Percentiles rank a stretch among this genome's conserved stretches.
phyloP scores from a whole-genome alignment of 2,888 invertebrate genomes.

The Drosophila antonietae region DNA sequence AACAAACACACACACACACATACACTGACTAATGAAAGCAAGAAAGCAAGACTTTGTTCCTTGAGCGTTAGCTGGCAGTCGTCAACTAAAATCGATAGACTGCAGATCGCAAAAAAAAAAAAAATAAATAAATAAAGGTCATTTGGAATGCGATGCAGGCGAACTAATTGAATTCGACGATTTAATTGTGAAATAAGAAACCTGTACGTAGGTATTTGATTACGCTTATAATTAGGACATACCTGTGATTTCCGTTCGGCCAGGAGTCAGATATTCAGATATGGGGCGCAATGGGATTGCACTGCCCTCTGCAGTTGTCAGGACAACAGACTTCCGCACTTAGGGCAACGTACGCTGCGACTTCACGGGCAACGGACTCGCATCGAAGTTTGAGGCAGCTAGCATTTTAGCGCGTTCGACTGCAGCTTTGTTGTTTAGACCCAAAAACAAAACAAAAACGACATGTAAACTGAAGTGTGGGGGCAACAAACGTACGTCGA shows the following conservation, averaged over 20 bases:
- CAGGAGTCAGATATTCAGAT: neutral
- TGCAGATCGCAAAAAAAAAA: conserved; percentile 13
- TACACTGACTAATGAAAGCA: neutral
- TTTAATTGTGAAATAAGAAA: conserved; percentile 19
- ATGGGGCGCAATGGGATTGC: neutral
- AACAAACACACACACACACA: neutral
- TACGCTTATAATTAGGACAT: conserved; percentile 34
- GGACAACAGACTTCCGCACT: conserved; percentile 44
- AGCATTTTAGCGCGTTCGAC: conserved; percentile 43
- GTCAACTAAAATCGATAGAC: conserved; percentile 63
- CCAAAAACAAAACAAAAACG: conserved; percentile 46
- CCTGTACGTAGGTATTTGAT: neutral
- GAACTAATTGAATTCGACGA: too few relatives aligned
- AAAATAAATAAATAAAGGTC: neutral
- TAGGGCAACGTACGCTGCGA: conserved; percentile 54
- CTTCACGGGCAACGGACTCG: conserved; percentile 19
- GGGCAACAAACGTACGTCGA: neutral
- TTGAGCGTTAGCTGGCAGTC: conserved; percentile 46
- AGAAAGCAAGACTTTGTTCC: conserved; percentile 23
- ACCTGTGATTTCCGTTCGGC: conserved; percentile 41
- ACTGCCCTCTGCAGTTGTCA: conserved; percentile 41
- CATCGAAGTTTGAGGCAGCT: conserved; percentile 10
- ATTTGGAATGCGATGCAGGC: conserved; percentile 13
- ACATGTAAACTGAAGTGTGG: conserved; percentile 24
- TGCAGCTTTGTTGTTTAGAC: conserved; percentile 45